Base-by-base conservation (phyloP, 2,797 vertebrate species). In the Gambusia yucatana region DNA sequence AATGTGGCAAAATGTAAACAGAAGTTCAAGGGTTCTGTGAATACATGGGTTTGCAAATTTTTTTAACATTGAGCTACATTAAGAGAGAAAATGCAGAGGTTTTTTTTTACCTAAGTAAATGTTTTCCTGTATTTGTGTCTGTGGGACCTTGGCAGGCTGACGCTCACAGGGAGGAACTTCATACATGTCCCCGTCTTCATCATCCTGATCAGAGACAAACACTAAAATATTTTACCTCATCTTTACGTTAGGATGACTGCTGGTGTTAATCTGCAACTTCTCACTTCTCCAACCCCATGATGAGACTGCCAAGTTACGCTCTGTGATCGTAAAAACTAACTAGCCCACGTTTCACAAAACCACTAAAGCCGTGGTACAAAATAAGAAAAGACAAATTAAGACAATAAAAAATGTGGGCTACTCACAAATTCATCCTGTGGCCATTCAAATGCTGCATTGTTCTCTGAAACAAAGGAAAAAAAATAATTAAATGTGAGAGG, bases 371-470 rank as follows among this genome's bases (percentile, higher is more conserved):
- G 17, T 67, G 8, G 36, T 22, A 11, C 33, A 25, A 25, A 39
- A 52, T 50, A 52, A 48, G 20, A 36, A 14, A 17, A n/a, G 28
- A 74, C 11, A n/a, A 57, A 14, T n/a, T 2, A 33, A 33, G 13
- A 28, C 7, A 14, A 10, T 13, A 6, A n/a, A 14, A 36, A 33
- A 46, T 28, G n/a, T 20, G 43, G 16, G 63, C 55, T 52, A 94
- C 96, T 96, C 88, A 96, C 96, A 94, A 94, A 94, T 61, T 95
- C 95, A 48, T 93, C 94, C 22, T 91, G 91, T 6, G 94, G 94
- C 94, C 95, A 95, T 30, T 84, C 88, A 73, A 86, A 86, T 1
- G 57, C 81, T 33, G 85, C 55, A 78, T 84, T 92, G 63, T 89
- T 85, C 36, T 93, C 95, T 96, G 88, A 61, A 85, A 88, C 8